Base-by-base conservation (phyloP, 2,888 invertebrate genomes). In the Gortyna flavago region DNA sequence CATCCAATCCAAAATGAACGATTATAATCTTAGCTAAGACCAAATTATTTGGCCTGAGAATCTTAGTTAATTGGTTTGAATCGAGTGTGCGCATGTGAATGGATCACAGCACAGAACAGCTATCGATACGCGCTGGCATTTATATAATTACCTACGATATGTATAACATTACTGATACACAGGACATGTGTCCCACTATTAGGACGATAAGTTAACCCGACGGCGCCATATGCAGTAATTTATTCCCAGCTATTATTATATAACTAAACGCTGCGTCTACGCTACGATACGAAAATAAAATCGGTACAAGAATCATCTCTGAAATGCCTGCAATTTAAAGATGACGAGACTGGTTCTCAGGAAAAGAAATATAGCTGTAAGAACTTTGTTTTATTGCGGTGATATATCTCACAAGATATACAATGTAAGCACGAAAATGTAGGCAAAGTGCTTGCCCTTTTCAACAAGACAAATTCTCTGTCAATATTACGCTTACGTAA, bases 191-290 rank as follows among this genome's bases (percentile, higher is more conserved):
- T 90, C 90, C 91, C 88, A 90, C 90, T 90, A 91, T 93, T 90
- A 90, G 88, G 88, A 79, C 87, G 92, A 94, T 94, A 93, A 94
- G 89, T 91, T 89, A 88, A 87, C 88, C 87, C 83, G 87, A 77
- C 91, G 94, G 94, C 94, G 93, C 93, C 93, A 91, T 89, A 77
- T 88, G 88, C 84, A 85, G 83, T 89, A 84, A 89, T 90, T 88
- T 87, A 88, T 84, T 87, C 82, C 70, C 75, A 84, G 79, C 80
- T 79, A 88, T 87, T 84, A 85, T 81, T 85, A 73, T 88, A 71
- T 77, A 82, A 85, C 87, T 73, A 80, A 81, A 85, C 78, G 76
- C 66, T 77, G 64, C 54, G 78, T 79, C 86, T 80, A 77, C 76
- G 74, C 64, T 72, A 70, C 54, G 79, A 73, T 80, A 86, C 75